phyloP scores from a whole-genome alignment of 1,140 invertebrate genomes.

The Amyelois transitella region DNA sequence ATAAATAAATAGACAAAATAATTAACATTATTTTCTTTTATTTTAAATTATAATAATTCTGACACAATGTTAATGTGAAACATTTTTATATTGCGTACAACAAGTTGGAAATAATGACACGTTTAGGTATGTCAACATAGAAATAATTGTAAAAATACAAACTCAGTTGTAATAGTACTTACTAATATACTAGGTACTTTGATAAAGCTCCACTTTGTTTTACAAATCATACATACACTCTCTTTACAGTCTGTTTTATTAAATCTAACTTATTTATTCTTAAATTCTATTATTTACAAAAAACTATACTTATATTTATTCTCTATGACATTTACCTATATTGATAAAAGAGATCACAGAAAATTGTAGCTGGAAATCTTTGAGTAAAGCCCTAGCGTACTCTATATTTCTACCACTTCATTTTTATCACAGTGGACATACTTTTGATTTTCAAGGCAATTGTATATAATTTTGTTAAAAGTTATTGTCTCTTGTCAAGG shows the following conservation, averaged over 20 bases:
- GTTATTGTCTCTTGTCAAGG: constrained; percentile 53
- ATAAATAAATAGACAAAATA: constrained; percentile 12
- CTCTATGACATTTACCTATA: constrained; percentile 68
- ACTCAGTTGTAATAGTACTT: constrained; percentile 63
- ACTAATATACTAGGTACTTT: constrained; percentile 69
- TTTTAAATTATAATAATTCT: constrained; percentile 64
- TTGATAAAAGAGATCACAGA: constrained; percentile 76
- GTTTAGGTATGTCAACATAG: constrained; percentile 47
- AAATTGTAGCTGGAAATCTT: constrained; percentile 76
- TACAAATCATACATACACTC: constrained; percentile 71
- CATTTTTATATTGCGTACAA: constrained; percentile 58
- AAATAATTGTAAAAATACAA: constrained; percentile 73
- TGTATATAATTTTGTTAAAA: not conserved
- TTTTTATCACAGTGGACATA: constrained; percentile 66
- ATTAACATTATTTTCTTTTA: constrained; percentile 61
- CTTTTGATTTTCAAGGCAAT: constrained; percentile 60
- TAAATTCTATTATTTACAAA: constrained; percentile 60
- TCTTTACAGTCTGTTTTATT: constrained; percentile 63
- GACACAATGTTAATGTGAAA: constrained; percentile 59
- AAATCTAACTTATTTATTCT: constrained; percentile 40
- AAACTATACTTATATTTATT: constrained; percentile 40
- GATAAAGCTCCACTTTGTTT: constrained; percentile 74
- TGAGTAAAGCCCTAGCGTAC: constrained; percentile 66
- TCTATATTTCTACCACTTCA: constrained; percentile 67
- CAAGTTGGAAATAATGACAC: constrained; percentile 58